Percentiles rank a stretch among this genome's conserved stretches.
phyloP scores from a whole-genome alignment of 2,797 vertebrate genomes.

The Cynopterus sphinx region DNA sequence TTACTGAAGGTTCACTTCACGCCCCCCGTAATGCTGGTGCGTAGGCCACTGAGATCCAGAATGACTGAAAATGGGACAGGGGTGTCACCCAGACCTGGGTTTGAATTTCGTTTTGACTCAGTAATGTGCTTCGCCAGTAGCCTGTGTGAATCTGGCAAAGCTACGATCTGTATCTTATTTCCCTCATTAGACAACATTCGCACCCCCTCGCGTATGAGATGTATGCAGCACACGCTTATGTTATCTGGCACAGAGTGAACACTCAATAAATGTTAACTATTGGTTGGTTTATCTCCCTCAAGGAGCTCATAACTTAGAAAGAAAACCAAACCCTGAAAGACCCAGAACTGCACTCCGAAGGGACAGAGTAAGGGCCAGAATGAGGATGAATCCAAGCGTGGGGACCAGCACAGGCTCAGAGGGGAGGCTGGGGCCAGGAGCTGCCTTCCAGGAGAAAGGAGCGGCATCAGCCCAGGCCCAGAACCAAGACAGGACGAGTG shows the following conservation, averaged over 20 bases:
- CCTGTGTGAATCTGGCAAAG: neutral
- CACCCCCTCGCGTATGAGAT: neutral
- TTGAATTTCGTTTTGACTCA: neutral
- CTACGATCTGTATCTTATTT: neutral
- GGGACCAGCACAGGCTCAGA: neutral
- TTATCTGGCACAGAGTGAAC: neutral
- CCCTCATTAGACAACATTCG: neutral
- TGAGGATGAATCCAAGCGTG: neutral
- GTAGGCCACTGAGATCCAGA: neutral
- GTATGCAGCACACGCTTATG: neutral
- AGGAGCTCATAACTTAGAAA: neutral
- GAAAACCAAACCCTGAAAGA: neutral
- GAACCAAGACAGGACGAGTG: fast-evolving
- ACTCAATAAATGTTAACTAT: neutral
- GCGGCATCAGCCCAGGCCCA: neutral
- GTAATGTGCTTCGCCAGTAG: neutral
- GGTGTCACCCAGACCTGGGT: neutral
- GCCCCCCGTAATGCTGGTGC: neutral
- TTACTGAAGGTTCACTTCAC: neutral
- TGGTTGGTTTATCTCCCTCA: neutral
- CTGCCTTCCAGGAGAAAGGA: neutral
- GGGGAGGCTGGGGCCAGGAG: no score
- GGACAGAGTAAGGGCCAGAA: neutral
- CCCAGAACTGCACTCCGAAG: neutral
- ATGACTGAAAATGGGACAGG: neutral